Evolutionary conservation across 2,888 invertebrate genomes (phyloP).

Genomic region (Sinelater perroti): DNA sequence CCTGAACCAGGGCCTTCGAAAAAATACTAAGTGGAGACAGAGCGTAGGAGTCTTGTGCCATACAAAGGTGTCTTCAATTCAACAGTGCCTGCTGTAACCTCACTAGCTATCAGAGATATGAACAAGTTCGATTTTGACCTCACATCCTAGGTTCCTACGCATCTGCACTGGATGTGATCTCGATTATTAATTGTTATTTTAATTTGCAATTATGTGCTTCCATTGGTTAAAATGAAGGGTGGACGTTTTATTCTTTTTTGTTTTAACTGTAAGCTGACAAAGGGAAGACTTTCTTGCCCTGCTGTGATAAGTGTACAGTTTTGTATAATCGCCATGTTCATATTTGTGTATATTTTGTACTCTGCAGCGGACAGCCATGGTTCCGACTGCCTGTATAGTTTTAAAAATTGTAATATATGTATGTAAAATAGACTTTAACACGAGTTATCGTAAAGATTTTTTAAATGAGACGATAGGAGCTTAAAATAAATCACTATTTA

Average conservation of each 20-base stretch:
- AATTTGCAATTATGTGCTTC: slow-evolving; percentile 10
- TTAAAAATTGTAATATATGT: slow-evolving; percentile 32
- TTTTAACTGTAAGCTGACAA: slow-evolving; percentile 21
- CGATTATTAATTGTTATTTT: slow-evolving; percentile 6
- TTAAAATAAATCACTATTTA: too few relatives aligned
- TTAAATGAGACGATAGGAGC: slow-evolving; percentile 23
- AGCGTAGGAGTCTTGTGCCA: slow-evolving; percentile 2
- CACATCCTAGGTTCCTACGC: not conserved
- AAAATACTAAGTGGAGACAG: slow-evolving; percentile 7
- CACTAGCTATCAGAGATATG: too few relatives aligned
- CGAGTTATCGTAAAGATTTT: slow-evolving; percentile 27
- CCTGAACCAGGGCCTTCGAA: slow-evolving; percentile 44
- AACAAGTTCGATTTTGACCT: too few relatives aligned
- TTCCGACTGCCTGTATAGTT: slow-evolving; percentile 21
- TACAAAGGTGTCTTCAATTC: too few relatives aligned
- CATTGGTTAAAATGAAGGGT: slow-evolving; percentile 8
- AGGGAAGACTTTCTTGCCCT: slow-evolving; percentile 26
- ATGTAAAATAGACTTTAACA: slow-evolving; percentile 23
- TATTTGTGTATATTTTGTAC: slow-evolving; percentile 37
- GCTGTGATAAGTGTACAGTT: slow-evolving; percentile 40
- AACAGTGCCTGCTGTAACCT: too few relatives aligned
- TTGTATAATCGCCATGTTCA: slow-evolving; percentile 34
- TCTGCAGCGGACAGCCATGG: slow-evolving; percentile 17
- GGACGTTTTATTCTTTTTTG: slow-evolving; percentile 18
- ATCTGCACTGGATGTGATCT: slow-evolving; percentile 16